These are phyloP conservation scores for Gymnogyps californianus DNA, from an alignment of 2,113 vertebrate species.

Conservation along the genomic window DNA sequence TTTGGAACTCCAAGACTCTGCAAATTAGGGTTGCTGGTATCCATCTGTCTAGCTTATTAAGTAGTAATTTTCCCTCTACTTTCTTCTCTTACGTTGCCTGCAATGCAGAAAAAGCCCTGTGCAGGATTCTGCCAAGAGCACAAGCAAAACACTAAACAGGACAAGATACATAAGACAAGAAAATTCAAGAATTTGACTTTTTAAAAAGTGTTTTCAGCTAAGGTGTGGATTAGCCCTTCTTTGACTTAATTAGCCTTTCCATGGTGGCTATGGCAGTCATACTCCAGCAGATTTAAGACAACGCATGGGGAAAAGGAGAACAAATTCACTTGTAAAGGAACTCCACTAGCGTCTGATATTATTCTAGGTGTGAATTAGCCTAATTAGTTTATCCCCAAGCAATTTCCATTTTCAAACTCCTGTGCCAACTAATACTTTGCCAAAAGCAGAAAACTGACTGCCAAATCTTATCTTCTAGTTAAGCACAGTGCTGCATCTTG, in stretches of 20 bases:
- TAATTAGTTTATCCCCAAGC: not conserved
- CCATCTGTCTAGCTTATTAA: not conserved
- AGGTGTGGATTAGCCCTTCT: not conserved
- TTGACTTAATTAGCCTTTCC: not conserved
- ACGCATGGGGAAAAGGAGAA: not conserved
- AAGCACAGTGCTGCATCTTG: constrained; percentile 5
- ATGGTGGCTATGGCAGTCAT: not conserved
- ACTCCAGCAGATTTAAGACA: not conserved
- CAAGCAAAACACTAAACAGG: not conserved
- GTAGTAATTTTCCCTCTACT: not conserved
- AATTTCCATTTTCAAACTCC: not conserved
- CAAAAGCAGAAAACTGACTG: not conserved
- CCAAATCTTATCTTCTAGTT: not conserved
- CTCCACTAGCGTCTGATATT: not conserved
- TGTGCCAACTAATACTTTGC: not conserved
- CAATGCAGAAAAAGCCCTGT: not conserved
- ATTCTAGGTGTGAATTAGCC: constrained; percentile 26
- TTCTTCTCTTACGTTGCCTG: not conserved
- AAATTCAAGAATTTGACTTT: not conserved
- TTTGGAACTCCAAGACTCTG: not conserved
- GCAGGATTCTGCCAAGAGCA: not conserved
- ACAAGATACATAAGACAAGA: not conserved
- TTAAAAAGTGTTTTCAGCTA: not conserved
- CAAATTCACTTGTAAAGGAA: not conserved
- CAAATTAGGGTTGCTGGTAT: not conserved